Conservation (phyloP, 2,113 vertebrate species). For the Lepidiolamprologus cunningtoni region DNA sequence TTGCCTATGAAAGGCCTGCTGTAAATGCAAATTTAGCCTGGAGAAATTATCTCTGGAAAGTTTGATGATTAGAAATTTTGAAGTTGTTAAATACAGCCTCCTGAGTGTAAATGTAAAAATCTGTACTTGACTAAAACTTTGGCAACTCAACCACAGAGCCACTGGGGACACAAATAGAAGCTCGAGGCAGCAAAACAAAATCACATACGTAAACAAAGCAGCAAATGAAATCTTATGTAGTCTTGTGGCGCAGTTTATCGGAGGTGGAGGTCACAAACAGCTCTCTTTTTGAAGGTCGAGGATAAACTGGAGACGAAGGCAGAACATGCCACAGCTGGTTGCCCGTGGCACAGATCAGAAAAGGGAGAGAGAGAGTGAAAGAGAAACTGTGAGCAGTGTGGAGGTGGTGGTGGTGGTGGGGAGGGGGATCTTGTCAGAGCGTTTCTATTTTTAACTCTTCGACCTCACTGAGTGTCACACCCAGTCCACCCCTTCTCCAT, state of each 20-base stretch:
- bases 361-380: background rate
- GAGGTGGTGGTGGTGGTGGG: background rate
- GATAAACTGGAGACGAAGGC: conserved; percentile 22
- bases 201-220: background rate
- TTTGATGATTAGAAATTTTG: background rate
- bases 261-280: background rate
- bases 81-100: background rate
- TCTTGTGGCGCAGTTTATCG: background rate
- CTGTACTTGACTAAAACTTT: background rate
- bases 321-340: conserved; percentile 36
- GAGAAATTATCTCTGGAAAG: background rate
- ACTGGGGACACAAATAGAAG: background rate
- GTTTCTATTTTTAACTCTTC: conserved; percentile 61
- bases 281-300: conserved; percentile 41
- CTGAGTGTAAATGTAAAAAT: background rate
- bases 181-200: background rate
- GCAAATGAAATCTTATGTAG: background rate
- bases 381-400: background rate
- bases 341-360: background rate
- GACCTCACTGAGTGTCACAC: conserved; percentile 60
- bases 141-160: background rate
- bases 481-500: conserved; percentile 49
- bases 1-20: background rate
- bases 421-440: conserved; percentile 55
- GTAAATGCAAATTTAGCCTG: background rate